Base-by-base conservation (phyloP, 2,797 vertebrate species). In the Chloroceryle inda region DNA sequence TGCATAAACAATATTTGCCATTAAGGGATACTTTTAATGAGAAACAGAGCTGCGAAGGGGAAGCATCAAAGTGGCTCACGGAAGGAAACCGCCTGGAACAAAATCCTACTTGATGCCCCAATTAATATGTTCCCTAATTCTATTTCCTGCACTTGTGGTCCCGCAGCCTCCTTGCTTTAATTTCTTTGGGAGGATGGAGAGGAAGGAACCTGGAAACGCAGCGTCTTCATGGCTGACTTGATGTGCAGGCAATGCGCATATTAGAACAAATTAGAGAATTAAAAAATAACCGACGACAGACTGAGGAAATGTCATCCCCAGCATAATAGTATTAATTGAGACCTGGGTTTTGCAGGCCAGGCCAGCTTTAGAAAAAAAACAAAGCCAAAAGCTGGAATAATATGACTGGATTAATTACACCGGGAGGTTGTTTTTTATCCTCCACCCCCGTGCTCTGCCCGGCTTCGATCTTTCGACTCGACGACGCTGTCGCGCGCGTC, bases 101-200 rank as follows among this genome's bases (percentile, higher is more conserved):
- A 98, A 98, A 98, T 98, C 98, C 97, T 98, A 98, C 98, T 98
- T 98, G 98, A 98, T 98, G 98, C 98, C 98, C 98, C 98, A 98
- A 98, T 98, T 98, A 98, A 98, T 98, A 98, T 97, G 98, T 98
- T 98, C 98, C 98, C 97, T 98, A 98, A 98, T 98, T 98, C 98
- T 98, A 98, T 98, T 98, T 98, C 98, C 98, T 98, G 98, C 98
- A 98, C 98, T 98, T 96, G 97, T 83, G 97, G 98, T 97, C 98
- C 92, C 89, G 20, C 97, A 98, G 98, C 98, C 97, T 97, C 97
- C 98, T 98, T 97, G 97, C 98, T 98, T 97, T 98, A 98, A 98
- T 98, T 98, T 98, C 98, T 98, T 97, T 94, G 97, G 98, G 98
- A 98, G 98, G 98, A 98, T 98, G 98, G 98, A 97, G 97, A 98